Evolutionary conservation across 2,888 invertebrate genomes (phyloP), one percentile per base, ranked within the genome.

Genomic region (Vanessa cardui): DNA sequence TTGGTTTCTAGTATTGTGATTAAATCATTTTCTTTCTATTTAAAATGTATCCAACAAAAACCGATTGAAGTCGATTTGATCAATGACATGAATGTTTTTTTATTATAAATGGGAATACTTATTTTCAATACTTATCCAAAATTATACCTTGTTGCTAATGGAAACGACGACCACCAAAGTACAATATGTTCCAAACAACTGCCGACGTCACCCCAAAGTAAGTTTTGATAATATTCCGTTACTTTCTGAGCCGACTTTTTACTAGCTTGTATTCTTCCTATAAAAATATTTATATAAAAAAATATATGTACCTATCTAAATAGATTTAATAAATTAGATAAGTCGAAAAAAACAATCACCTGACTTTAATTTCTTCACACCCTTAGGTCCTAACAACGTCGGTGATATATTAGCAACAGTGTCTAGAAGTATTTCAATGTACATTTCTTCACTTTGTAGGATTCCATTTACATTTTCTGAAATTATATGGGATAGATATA

Each of bases 131-230:
- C 4, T 3, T 26, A 26, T 5, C 26, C 2, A 39, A 39, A 39
- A 39, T 39, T 12, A 39, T 59, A 93, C 89, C 94, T 94, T 66
- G 94, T 94, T 16, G 96, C 95, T 54, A 96, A 86, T 0, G 96
- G 96, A 72, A 95, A 95, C 15, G 95, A 92, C 1, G 96, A 95
- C 97, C 97, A 97, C 97, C 97, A 97, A 0, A 97, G 89, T 26
- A 97, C 94, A 21, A 97, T 95, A 78, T 97, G 97, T 80, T 97
- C 97, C 61, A 97, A 90, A 78, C 95, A 96, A 69, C 95, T 95
- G 1, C 97, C 97, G 1, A 97, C 96, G 79, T 96, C 95, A 0
- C 96, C 95, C 97, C 97, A 97, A 39, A 97, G 88, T 64, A 95
- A 94, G 80, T 95, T 95, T 77, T 96, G 95, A 79, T 96, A 96